Evolutionary conservation across 2,888 invertebrate genomes (phyloP).

Genomic region (Theretra japonica): DNA sequence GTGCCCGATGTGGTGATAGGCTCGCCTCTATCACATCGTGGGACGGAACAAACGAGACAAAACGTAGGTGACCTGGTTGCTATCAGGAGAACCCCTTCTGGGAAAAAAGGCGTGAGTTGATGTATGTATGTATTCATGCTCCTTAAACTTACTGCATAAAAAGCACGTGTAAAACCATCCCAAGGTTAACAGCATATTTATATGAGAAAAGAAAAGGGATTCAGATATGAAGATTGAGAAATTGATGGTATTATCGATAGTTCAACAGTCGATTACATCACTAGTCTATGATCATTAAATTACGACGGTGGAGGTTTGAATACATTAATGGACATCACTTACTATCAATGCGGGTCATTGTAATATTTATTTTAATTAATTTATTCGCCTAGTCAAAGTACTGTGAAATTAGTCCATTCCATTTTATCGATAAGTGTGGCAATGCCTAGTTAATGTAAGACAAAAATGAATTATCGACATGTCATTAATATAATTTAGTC

Average conservation of each 20-base stretch:
- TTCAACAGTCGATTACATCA: conserved; percentile 1
- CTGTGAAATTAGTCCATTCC: conserved; percentile 6
- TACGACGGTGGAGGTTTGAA: not conserved
- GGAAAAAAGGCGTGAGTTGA: no score
- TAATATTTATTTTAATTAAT: conserved; percentile 12
- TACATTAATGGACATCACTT: conserved; percentile 1
- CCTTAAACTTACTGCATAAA: no score
- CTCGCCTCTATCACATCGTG: no score
- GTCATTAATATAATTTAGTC: not conserved
- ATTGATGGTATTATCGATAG: conserved; percentile 18
- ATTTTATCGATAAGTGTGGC: conserved; percentile 16
- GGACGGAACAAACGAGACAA: no score
- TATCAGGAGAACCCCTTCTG: no score
- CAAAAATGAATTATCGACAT: not conserved
- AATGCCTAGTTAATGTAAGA: not conserved
- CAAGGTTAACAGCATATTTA: no score
- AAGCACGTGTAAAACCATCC: no score
- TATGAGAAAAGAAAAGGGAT: no score
- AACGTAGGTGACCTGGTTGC: no score
- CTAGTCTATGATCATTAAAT: conserved; percentile 15
- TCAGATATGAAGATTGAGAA: not conserved
- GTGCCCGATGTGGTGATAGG: no score
- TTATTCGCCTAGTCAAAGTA: conserved; percentile 17
- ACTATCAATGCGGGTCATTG: conserved; percentile 20
- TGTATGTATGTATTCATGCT: no score